Evolutionary conservation across 2,113 vertebrate species (phyloP).

Genomic region (Pedionomus torquatus): DNA sequence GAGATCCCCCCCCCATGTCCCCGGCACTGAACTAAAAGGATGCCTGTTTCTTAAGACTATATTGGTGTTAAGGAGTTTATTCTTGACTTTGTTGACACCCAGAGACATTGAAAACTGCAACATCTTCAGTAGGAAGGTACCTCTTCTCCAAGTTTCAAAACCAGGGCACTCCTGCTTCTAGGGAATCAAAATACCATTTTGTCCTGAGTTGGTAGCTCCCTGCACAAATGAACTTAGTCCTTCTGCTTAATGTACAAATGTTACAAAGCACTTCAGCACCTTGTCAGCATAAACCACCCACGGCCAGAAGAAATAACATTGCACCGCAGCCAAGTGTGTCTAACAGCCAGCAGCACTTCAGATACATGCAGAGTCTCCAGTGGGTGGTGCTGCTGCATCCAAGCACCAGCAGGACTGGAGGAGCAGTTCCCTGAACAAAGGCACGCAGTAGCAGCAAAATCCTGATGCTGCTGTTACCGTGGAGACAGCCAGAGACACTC

Average conservation of each 20-base stretch:
- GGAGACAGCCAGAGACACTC: slow-evolving; percentile 33
- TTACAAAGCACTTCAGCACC: neutral
- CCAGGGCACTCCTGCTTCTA: neutral
- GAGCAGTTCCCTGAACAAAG: neutral
- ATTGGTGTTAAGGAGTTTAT: too few relatives aligned
- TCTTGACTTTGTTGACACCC: too few relatives aligned
- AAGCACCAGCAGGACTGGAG: neutral
- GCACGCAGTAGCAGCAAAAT: neutral
- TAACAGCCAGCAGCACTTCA: rapidly evolving
- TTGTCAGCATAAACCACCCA: neutral
- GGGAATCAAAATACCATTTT: neutral
- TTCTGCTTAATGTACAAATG: neutral
- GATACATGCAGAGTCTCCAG: too few relatives aligned
- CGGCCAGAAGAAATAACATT: neutral
- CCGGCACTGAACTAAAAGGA: too few relatives aligned
- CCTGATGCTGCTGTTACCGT: slow-evolving; percentile 50
- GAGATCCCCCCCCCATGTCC: too few relatives aligned
- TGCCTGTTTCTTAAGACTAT: too few relatives aligned
- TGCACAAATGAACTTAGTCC: neutral
- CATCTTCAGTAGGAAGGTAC: neutral
- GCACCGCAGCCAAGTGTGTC: neutral
- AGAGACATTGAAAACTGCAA: neutral
- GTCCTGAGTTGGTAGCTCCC: neutral
- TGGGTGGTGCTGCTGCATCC: neutral
- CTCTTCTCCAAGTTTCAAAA: neutral